Conservation (phyloP, 2,888 invertebrate genomes). For the Drosophila tripunctata region DNA sequence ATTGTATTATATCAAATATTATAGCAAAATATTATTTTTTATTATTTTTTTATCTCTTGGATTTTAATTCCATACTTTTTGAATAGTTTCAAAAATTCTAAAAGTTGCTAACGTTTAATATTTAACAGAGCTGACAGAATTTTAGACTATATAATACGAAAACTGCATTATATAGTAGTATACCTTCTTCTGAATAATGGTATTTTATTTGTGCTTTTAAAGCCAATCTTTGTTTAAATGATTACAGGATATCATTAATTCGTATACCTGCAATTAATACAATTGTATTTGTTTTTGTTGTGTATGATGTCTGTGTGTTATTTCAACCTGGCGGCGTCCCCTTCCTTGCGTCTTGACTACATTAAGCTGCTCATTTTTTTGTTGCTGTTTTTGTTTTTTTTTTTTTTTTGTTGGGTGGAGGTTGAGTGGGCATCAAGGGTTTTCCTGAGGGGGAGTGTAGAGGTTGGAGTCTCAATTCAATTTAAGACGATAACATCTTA, state of each 20-base stretch:
- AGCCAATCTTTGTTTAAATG: neutral
- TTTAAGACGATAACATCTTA: conserved; percentile 80
- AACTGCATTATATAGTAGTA: too few relatives aligned
- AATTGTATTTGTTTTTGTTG: conserved; percentile 21
- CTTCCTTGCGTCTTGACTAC: conserved; percentile 51
- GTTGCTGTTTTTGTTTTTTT: conserved; percentile 56
- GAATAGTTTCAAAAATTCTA: too few relatives aligned
- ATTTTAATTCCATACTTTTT: too few relatives aligned
- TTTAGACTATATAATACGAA: too few relatives aligned
- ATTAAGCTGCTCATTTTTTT: conserved; percentile 71
- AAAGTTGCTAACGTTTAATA: too few relatives aligned
- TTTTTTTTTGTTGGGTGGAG: neutral
- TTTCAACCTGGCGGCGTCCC: conserved; percentile 19
- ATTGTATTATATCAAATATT: too few relatives aligned
- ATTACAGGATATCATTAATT: conserved; percentile 3
- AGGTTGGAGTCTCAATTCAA: conserved; percentile 56
- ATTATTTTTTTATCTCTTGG: too few relatives aligned
- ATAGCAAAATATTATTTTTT: too few relatives aligned
- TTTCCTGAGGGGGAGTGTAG: neutral
- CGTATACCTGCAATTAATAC: neutral
- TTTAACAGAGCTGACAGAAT: too few relatives aligned
- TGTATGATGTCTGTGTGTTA: conserved; percentile 12
- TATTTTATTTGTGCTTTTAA: neutral
- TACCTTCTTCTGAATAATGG: too few relatives aligned
- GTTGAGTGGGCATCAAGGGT: neutral